Conservation (phyloP, 2,888 invertebrate species). For the Oegoconia quadripuncta region DNA sequence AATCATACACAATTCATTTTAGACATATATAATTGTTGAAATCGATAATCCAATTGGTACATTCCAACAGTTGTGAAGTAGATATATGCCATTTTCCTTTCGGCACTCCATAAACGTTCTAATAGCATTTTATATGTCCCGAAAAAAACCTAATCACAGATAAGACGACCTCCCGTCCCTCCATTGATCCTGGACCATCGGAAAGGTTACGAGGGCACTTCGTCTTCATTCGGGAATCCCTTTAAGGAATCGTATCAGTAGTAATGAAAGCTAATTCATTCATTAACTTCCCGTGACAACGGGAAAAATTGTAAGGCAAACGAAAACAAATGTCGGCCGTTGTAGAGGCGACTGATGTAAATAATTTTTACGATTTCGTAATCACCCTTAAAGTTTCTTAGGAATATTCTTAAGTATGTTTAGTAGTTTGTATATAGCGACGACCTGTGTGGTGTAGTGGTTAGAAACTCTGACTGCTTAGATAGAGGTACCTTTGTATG, state of each 20-base stretch:
- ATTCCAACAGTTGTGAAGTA: too few relatives aligned
- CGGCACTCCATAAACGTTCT: slow-evolving; percentile 26
- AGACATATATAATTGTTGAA: too few relatives aligned
- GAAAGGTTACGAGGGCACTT: slow-evolving; percentile 68
- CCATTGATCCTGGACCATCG: slow-evolving; percentile 59
- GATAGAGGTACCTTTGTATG: too few relatives aligned
- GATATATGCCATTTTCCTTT: too few relatives aligned
- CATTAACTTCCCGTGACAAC: slow-evolving; percentile 76
- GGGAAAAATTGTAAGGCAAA: slow-evolving; percentile 64
- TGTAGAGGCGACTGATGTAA: slow-evolving; percentile 2
- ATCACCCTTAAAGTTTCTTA: too few relatives aligned
- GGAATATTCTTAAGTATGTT: too few relatives aligned
- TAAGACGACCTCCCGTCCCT: slow-evolving; percentile 51
- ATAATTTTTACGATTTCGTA: too few relatives aligned
- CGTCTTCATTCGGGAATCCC: slow-evolving; percentile 74
- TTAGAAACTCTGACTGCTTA: too few relatives aligned
- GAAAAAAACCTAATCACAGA: slow-evolving; percentile 68
- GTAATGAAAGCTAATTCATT: slow-evolving; percentile 80
- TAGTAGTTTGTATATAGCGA: too few relatives aligned
- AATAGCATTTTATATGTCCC: slow-evolving; percentile 48
- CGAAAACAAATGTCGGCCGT: slow-evolving; percentile 52
- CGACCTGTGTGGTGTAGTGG: too few relatives aligned
- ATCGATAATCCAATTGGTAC: too few relatives aligned
- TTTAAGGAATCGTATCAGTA: slow-evolving; percentile 76
- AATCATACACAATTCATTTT: slow-evolving; percentile 4